phyloP scores from a whole-genome alignment of 2,113 vertebrate genomes.

The Amia ocellicauda region DNA sequence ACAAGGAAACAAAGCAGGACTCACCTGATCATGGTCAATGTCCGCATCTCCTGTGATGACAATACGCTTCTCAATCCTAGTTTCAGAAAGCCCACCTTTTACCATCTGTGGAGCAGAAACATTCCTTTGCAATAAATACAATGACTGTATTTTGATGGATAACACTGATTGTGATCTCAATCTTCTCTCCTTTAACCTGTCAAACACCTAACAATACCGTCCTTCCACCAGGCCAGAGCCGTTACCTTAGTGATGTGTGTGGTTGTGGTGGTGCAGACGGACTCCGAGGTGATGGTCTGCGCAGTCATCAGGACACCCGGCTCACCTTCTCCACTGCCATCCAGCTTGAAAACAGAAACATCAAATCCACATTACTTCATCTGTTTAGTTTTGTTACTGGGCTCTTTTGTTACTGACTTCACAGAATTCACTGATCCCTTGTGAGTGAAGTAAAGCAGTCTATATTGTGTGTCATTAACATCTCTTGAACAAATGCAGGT shows the following conservation, averaged over 20 bases:
- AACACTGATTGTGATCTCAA: background rate
- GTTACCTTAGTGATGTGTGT: slow-evolving; percentile 90
- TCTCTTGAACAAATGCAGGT: too few relatives aligned
- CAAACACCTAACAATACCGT: background rate
- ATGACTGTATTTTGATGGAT: background rate
- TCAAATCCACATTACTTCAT: background rate
- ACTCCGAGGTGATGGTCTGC: slow-evolving; percentile 96
- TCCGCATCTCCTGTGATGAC: slow-evolving; percentile 96
- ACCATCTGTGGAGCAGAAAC: slow-evolving; percentile 64
- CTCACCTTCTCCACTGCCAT: slow-evolving; percentile 74
- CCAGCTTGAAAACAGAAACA: slow-evolving; percentile 65
- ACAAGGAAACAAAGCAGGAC: slow-evolving; percentile 17
- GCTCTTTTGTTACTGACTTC: too few relatives aligned
- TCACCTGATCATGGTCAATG: slow-evolving; percentile 96
- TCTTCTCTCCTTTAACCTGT: background rate
- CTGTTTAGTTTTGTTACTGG: too few relatives aligned
- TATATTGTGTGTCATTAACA: too few relatives aligned
- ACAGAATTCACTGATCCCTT: too few relatives aligned
- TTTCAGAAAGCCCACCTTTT: slow-evolving; percentile 95
- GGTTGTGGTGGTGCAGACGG: slow-evolving; percentile 92
- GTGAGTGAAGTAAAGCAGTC: too few relatives aligned
- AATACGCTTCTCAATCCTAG: slow-evolving; percentile 97
- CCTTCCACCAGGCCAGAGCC: background rate
- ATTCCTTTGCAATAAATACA: slow-evolving; percentile 5
- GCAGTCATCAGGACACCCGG: slow-evolving; percentile 87